A percentile compares a stretch with the other conserved stretches of the same genome.
Evolutionary conservation across 2,797 vertebrate species (phyloP).

Genomic region (Pelobates cultripes): DNA sequence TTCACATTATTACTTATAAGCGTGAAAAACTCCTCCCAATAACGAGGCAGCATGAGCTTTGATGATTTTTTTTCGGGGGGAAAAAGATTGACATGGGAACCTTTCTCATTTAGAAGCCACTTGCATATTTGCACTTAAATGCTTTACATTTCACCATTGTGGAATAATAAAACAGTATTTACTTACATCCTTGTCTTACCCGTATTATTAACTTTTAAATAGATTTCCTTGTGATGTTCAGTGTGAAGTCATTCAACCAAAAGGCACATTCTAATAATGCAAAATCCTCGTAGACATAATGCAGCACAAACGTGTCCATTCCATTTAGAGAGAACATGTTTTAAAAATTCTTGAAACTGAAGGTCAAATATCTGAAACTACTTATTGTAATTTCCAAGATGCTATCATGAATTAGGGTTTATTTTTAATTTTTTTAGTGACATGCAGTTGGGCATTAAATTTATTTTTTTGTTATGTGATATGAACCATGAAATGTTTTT

Average conservation of each 20-base stretch:
- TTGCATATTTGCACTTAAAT: conserved; percentile 38
- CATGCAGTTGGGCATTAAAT: too few relatives aligned
- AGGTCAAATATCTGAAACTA: too few relatives aligned
- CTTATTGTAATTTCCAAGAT: too few relatives aligned
- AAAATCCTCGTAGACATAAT: too few relatives aligned
- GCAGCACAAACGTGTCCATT: too few relatives aligned
- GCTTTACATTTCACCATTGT: conserved; percentile 34
- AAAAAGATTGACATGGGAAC: conserved; percentile 49
- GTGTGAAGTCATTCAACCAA: conserved; percentile 20
- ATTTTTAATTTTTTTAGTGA: too few relatives aligned
- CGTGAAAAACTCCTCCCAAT: conserved; percentile 10
- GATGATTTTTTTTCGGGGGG: conserved; percentile 24
- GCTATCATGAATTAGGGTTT: too few relatives aligned
- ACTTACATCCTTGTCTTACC: background rate
- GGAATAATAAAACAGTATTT: conserved; percentile 31
- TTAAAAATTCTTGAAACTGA: too few relatives aligned
- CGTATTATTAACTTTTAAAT: conserved; percentile 1
- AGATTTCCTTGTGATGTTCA: conserved; percentile 27
- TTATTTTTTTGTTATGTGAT: too few relatives aligned
- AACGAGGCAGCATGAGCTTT: conserved; percentile 26
- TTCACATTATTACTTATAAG: conserved; percentile 15
- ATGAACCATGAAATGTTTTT: too few relatives aligned
- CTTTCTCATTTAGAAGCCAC: conserved; percentile 38
- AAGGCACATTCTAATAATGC: background rate
- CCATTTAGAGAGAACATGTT: too few relatives aligned